Base-by-base conservation (phyloP, 2,888 invertebrate species). In the Mayetiola destructor region DNA sequence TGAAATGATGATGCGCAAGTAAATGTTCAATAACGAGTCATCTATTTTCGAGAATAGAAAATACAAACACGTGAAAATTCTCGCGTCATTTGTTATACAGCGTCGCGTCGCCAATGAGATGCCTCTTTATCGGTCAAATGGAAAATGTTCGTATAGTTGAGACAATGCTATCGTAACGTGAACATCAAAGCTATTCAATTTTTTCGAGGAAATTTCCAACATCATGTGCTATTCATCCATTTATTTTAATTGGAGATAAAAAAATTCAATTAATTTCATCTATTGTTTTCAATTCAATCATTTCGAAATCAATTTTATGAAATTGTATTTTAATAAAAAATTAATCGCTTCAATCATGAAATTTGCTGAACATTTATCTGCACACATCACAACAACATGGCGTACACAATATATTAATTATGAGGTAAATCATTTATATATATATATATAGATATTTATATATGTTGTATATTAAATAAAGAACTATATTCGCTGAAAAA, bases 321-420 rank as follows among this genome's bases (percentile, higher is more conserved):
- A 42, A 21, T n/a, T 42, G 42, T 42, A 23, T 12, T 42, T 20
- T 14, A 23, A 21, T 12, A 42, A 48, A 8, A 27, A 6, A 48
- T 27, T 48, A 27, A n/a, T 3, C n/a, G n/a, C 36, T n/a, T n/a
- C 23, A 27, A 48, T 16, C 48, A 92, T 91, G 91, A 92, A 91
- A 77, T 91, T 92, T 69, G 85, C 90, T 12, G 89, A 92, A 72
- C 90, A 91, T 73, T 76, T 91, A 61, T 76, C 83, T 37, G 88
- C 89, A 37, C 91, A 92, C 67, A 87, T 92, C 62, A 92, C 91
- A 58, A 91, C 91, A 59, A 91, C 92, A 78, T 91, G 91, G 91
- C 78, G 90, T 63, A 91, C 89, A 69, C 91, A 92, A 68, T 92
- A 81, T 62, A 82, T 83, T 65, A 80, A 79, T 68, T 84, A 83